Conservation (phyloP, 2,888 invertebrate species). For the Seira musarum region DNA sequence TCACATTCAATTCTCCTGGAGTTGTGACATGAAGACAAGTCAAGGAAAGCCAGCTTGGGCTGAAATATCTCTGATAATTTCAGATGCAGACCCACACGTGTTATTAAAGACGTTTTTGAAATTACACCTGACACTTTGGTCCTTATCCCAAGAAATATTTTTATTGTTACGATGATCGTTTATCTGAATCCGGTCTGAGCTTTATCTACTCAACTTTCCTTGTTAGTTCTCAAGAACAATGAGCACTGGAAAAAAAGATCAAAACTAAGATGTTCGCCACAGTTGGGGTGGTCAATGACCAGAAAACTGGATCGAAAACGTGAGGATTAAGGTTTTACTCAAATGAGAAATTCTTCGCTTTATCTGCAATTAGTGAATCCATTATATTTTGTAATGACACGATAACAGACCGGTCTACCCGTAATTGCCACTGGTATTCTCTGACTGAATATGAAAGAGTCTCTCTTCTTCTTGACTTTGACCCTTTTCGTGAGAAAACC, state of each 20-base stretch:
- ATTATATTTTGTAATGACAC: constrained; percentile 5
- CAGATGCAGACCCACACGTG: neutral
- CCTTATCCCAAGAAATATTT: neutral
- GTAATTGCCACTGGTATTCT: constrained; percentile 12
- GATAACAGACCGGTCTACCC: constrained; percentile 11
- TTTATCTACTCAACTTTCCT: neutral
- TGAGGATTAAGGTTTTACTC: neutral
- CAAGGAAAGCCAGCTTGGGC: too few relatives aligned
- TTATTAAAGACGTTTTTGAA: neutral
- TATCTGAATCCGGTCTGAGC: neutral
- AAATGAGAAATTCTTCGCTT: constrained; percentile 11
- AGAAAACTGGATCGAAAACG: neutral
- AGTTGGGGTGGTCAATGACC: neutral
- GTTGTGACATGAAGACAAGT: too few relatives aligned
- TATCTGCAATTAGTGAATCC: constrained; percentile 16
- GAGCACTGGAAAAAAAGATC: too few relatives aligned
- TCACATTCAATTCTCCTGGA: neutral
- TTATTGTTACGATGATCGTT: neutral
- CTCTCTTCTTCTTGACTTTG: neutral
- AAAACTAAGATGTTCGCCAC: neutral
- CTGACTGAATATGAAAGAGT: neutral
- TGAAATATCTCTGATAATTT: neutral
- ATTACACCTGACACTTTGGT: neutral
- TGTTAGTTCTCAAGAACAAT: too few relatives aligned
- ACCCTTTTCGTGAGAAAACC: neutral